Percentiles rank a stretch among this genome's conserved stretches.
Conservation (phyloP, 2,797 vertebrate genomes). For the Chromobotia macracanthus region DNA sequence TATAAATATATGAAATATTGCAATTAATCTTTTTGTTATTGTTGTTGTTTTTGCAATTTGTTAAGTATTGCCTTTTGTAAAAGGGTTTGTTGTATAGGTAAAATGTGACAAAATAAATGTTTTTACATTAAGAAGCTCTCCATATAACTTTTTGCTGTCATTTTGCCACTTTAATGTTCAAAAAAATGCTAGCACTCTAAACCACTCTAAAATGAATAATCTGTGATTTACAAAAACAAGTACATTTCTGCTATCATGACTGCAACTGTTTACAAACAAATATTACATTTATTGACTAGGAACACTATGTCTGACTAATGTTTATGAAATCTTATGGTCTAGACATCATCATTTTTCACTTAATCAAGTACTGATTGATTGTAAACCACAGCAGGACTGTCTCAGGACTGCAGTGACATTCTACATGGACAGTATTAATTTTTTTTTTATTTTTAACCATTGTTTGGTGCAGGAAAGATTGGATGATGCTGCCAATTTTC, state of each 20-base stretch:
- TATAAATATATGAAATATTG: conserved; percentile 92
- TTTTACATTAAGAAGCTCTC: conserved; percentile 75
- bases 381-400: not conserved
- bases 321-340: conserved; percentile 1
- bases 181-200: not conserved
- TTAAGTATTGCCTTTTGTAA: conserved; percentile 86
- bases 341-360: not conserved
- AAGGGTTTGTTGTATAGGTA: conserved; percentile 86
- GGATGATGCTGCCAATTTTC: not conserved
- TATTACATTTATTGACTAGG: not conserved
- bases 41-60: conserved; percentile 82
- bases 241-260: not conserved
- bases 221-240: not conserved
- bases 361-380: not conserved
- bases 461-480: not conserved
- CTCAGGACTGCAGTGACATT: not conserved
- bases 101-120: conserved; percentile 92
- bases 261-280: not conserved
- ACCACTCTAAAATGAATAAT: too few species aligned
- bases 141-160: conserved; percentile 1
- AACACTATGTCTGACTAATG: not conserved
- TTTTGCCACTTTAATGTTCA: not conserved
- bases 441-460: not conserved
- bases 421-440: not conserved
- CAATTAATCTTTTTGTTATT: conserved; percentile 84